Conservation (phyloP, 2,113 vertebrate genomes). For the Anhinga rufa region DNA sequence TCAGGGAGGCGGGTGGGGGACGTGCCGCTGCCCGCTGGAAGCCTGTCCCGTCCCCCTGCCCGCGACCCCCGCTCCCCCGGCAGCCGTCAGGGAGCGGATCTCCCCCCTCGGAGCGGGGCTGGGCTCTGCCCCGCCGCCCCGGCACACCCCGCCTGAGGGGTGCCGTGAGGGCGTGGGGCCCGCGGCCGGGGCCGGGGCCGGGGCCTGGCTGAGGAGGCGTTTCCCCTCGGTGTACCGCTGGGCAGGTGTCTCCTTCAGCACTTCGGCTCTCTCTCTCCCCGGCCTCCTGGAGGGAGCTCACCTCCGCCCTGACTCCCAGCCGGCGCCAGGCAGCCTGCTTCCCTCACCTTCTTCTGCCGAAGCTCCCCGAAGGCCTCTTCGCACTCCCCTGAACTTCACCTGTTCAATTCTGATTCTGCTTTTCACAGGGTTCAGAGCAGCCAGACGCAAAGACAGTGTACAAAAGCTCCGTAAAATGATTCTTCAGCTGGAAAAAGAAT, state of each 20-base stretch:
- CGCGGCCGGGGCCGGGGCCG: neutral
- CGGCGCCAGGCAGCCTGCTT: too few species aligned
- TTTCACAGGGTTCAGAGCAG: neutral
- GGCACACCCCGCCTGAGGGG: too few species aligned
- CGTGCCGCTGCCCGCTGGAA: neutral
- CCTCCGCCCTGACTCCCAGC: neutral
- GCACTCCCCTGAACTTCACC: neutral
- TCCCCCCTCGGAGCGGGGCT: neutral
- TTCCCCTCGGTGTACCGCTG: neutral
- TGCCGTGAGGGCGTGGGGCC: accelerated
- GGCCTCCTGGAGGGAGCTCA: neutral
- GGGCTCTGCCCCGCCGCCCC: neutral
- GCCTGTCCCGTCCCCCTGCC: too few species aligned
- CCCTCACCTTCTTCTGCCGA: neutral
- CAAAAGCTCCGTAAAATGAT: neutral
- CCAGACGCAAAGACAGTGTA: neutral
- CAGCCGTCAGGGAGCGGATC: neutral
- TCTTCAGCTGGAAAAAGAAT: neutral
- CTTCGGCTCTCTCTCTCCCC: too few species aligned
- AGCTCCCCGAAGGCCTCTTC: neutral
- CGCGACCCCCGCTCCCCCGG: neutral
- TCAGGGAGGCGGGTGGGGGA: neutral
- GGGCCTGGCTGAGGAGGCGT: neutral
- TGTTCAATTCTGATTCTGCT: neutral
- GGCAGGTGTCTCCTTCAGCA: too few species aligned